Percentiles rank a stretch among this genome's conserved stretches.
phyloP scores from a whole-genome alignment of 2,113 vertebrate species.

The Cyanoramphus novaezelandiae region DNA sequence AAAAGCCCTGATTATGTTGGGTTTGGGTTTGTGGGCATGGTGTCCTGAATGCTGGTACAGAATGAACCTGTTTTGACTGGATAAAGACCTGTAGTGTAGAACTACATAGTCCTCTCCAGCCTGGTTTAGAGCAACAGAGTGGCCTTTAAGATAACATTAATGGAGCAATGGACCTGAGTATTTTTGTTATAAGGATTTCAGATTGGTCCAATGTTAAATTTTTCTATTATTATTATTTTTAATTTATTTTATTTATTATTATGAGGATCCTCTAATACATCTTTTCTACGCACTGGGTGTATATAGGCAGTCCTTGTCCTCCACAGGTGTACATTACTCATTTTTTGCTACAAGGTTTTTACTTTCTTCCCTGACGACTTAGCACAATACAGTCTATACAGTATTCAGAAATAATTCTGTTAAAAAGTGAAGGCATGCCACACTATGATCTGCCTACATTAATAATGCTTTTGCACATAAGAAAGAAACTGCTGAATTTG shows the following conservation, averaged over 20 bases:
- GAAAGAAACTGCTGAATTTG: neutral
- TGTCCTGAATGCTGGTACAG: neutral
- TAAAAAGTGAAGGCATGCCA: neutral
- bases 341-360: neutral
- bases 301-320: neutral
- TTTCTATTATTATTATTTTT: neutral
- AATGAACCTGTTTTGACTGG: neutral
- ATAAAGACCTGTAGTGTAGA: neutral
- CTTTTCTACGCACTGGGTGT: neutral
- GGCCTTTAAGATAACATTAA: neutral
- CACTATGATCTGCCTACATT: neutral
- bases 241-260: neutral
- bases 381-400: neutral
- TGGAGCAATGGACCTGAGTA: neutral
- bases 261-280: neutral
- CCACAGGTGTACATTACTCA: rapidly evolving
- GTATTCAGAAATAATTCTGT: neutral
- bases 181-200: neutral
- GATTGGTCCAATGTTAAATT: neutral
- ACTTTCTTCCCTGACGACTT: neutral
- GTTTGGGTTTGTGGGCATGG: neutral
- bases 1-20: neutral
- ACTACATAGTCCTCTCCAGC: neutral
- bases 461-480: neutral
- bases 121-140: neutral